A percentile compares a stretch with the other conserved stretches of the same genome.
Evolutionary conservation across 2,113 vertebrate genomes (phyloP).

Genomic region (Odocoileus virginianus): DNA sequence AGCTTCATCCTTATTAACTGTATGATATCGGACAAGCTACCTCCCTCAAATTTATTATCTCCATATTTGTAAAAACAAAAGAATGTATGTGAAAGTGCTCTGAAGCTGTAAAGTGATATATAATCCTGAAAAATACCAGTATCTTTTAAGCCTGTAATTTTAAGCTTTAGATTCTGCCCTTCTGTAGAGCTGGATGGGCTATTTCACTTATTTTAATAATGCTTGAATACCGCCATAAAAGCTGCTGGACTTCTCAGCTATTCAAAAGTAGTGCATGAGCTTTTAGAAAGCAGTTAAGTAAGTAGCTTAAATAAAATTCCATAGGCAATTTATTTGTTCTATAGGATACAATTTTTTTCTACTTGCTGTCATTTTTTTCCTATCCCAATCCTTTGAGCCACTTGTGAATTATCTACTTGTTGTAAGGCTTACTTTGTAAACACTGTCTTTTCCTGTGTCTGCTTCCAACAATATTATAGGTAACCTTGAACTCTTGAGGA

Average conservation of each 20-base stretch:
- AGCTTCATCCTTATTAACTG: not conserved
- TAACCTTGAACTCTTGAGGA: not conserved
- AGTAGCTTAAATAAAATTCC: not conserved
- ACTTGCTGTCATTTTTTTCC: not conserved
- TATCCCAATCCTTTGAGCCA: not conserved
- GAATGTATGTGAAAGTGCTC: not conserved
- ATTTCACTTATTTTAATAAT: constrained; percentile 12
- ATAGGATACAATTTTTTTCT: constrained; percentile 5
- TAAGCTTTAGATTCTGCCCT: not conserved
- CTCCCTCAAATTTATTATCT: not conserved
- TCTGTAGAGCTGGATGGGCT: not conserved
- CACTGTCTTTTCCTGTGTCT: not conserved
- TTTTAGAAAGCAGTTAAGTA: constrained; percentile 33
- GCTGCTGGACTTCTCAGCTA: not conserved
- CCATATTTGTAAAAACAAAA: not conserved
- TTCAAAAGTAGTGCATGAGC: not conserved
- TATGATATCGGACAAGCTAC: not conserved
- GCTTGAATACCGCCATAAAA: not conserved
- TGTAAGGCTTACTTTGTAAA: not conserved
- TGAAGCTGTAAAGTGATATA: not conserved
- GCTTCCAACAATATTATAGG: not conserved
- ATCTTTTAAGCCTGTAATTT: not conserved
- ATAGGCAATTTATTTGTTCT: not conserved
- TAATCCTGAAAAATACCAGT: not conserved
- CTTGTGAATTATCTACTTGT: not conserved